Percentiles rank a stretch among this genome's conserved stretches.
Conservation (phyloP, 2,888 invertebrate genomes). For the Chrysotoxum bicinctum region DNA sequence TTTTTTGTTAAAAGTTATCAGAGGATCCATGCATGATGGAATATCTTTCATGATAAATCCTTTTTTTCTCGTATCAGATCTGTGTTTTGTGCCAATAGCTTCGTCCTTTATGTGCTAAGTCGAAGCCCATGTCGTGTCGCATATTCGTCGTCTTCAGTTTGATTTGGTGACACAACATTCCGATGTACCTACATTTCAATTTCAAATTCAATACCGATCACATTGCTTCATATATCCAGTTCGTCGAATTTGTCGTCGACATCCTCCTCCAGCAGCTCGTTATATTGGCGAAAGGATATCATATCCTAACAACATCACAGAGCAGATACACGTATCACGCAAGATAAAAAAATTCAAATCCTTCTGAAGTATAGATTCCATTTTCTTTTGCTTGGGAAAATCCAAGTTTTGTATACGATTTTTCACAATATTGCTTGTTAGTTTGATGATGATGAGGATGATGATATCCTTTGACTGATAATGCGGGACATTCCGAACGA, state of each 20-base stretch:
- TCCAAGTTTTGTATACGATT: conserved; percentile 22
- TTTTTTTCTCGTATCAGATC: conserved; percentile 39
- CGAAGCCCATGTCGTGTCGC: conserved; percentile 23
- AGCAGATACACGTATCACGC: conserved; percentile 1
- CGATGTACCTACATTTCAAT: conserved; percentile 64
- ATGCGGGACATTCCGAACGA: conserved; percentile 59
- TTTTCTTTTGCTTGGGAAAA: conserved; percentile 33
- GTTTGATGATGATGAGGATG: conserved; percentile 49
- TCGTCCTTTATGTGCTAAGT: conserved; percentile 18
- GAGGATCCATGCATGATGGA: conserved; percentile 50
- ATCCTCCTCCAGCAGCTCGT: conserved; percentile 1
- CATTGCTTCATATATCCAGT: conserved; percentile 33
- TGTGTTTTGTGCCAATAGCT: conserved; percentile 8
- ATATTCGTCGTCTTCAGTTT: conserved; percentile 55
- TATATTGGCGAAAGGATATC: conserved; percentile 62
- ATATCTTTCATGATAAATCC: conserved; percentile 67
- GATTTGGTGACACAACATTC: conserved; percentile 68
- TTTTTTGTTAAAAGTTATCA: conserved; percentile 52
- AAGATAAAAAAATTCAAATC: conserved; percentile 45
- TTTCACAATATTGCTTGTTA: conserved; percentile 44
- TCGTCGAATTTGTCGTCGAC: background rate
- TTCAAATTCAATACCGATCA: conserved; percentile 70
- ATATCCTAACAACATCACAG: conserved; percentile 28
- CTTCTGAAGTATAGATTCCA: conserved; percentile 37
- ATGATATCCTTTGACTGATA: conserved; percentile 70